Conservation (phyloP, 2,888 invertebrate species). For the Spodoptera exigua region DNA sequence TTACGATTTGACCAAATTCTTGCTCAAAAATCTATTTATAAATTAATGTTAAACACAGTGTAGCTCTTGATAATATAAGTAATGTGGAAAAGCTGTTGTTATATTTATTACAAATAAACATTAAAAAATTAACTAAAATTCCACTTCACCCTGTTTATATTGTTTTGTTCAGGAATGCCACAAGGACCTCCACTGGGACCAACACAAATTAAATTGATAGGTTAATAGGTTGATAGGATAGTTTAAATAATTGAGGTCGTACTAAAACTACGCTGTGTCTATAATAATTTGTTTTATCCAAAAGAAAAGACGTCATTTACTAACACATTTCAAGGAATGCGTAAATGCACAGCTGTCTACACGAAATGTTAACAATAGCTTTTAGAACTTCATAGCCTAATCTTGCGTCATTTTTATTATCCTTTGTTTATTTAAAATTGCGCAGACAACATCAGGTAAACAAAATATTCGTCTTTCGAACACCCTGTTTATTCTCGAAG, state of each 20-base stretch:
- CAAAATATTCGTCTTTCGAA: conserved; percentile 28
- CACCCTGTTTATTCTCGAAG: conserved; percentile 25
- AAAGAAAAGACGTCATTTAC: conserved; percentile 5
- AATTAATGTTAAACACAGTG: no score
- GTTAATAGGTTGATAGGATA: no score
- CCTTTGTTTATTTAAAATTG: conserved; percentile 24
- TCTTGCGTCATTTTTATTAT: conserved; percentile 15
- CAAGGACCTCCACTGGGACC: conserved; percentile 11
- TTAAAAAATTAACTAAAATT: no score
- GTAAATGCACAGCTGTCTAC: conserved; percentile 27
- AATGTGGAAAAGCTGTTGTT: no score
- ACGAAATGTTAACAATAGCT: conserved; percentile 15
- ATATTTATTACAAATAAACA: no score
- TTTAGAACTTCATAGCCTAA: conserved; percentile 10
- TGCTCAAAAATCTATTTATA: no score
- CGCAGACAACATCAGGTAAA: conserved; percentile 13
- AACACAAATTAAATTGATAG: not conserved
- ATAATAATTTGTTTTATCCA: conserved; percentile 17
- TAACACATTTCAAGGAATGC: conserved; percentile 10
- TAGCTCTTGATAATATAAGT: no score
- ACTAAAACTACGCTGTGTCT: conserved; percentile 12
- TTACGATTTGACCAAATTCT: no score
- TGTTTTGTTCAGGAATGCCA: conserved; percentile 6
- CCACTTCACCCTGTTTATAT: not conserved
- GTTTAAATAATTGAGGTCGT: conserved; percentile 21